Evolutionary conservation across 2,888 invertebrate genomes (phyloP).

Genomic region (Caenorhabditis wallacei): DNA sequence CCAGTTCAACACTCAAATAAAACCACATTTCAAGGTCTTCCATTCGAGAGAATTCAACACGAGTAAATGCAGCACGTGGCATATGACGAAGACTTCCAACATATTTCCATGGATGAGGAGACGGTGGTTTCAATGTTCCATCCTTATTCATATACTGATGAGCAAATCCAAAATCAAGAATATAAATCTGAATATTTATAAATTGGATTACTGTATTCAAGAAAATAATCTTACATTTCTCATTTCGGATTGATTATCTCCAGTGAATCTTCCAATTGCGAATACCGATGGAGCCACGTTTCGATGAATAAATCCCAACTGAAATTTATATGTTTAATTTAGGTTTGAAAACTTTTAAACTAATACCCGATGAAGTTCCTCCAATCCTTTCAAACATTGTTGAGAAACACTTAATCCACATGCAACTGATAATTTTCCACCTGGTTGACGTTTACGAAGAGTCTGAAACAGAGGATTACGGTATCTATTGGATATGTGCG

Average conservation of each 20-base stretch:
- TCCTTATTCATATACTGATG: slow-evolving; percentile 67
- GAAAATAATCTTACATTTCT: slow-evolving; percentile 48
- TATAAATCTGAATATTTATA: slow-evolving; percentile 58
- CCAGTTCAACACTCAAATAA: slow-evolving; percentile 71
- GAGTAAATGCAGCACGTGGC: slow-evolving; percentile 63
- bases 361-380: slow-evolving; percentile 69
- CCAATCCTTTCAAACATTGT: slow-evolving; percentile 71
- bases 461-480: neutral
- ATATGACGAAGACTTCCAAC: slow-evolving; percentile 69
- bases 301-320: slow-evolving; percentile 68
- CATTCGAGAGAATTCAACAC: slow-evolving; percentile 67
- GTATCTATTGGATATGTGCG: no score
- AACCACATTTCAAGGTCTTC: slow-evolving; percentile 75
- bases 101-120: slow-evolving; percentile 68
- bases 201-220: neutral
- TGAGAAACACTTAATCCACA: slow-evolving; percentile 70
- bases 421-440: slow-evolving; percentile 67
- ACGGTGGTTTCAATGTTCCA: slow-evolving; percentile 68
- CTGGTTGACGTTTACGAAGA: slow-evolving; percentile 64
- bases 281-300: slow-evolving; percentile 71
- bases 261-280: slow-evolving; percentile 66
- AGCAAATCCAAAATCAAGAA: slow-evolving; percentile 72
- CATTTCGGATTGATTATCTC: slow-evolving; percentile 54
- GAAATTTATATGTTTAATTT: slow-evolving; percentile 8
- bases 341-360: neutral